Percentiles rank a stretch among this genome's conserved stretches.
phyloP scores from a whole-genome alignment of 2,888 invertebrate genomes.

The Melangyna quadrimaculata region DNA sequence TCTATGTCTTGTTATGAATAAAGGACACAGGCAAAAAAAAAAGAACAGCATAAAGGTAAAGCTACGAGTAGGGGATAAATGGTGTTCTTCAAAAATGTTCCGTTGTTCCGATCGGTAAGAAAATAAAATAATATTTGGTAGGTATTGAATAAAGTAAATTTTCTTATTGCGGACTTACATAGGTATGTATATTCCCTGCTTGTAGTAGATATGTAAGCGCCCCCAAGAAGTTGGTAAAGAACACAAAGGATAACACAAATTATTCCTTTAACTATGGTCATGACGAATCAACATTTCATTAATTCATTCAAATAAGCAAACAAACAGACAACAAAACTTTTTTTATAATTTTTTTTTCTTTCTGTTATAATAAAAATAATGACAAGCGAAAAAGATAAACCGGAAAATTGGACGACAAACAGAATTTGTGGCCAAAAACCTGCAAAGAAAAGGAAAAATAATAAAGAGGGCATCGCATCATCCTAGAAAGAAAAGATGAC shows the following conservation, averaged over 20 bases:
- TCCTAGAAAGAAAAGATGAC: conserved; percentile 30
- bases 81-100: too few relatives aligned
- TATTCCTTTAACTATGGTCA: conserved; percentile 46
- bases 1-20: neutral
- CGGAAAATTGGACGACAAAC: conserved; percentile 52
- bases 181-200: neutral
- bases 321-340: neutral
- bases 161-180: conserved; percentile 30
- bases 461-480: conserved; percentile 25
- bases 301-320: neutral
- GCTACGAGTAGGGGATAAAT: too few relatives aligned
- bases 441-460: conserved; percentile 13
- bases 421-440: conserved; percentile 12
- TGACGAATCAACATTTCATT: neutral
- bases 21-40: neutral
- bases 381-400: conserved; percentile 58
- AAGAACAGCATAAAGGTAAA: conserved; percentile 12
- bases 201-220: neutral
- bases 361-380: conserved; percentile 30
- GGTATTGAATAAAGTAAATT: conserved; percentile 67
- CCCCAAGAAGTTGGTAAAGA: neutral
- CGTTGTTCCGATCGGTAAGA: too few relatives aligned
- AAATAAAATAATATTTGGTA: conserved; percentile 57
- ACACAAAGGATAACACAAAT: conserved; percentile 17
- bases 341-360: neutral